Evolutionary conservation across 2,113 vertebrate genomes (phyloP), one percentile per base, ranked within the genome.

Genomic region (Stigmatopora argus): DNA sequence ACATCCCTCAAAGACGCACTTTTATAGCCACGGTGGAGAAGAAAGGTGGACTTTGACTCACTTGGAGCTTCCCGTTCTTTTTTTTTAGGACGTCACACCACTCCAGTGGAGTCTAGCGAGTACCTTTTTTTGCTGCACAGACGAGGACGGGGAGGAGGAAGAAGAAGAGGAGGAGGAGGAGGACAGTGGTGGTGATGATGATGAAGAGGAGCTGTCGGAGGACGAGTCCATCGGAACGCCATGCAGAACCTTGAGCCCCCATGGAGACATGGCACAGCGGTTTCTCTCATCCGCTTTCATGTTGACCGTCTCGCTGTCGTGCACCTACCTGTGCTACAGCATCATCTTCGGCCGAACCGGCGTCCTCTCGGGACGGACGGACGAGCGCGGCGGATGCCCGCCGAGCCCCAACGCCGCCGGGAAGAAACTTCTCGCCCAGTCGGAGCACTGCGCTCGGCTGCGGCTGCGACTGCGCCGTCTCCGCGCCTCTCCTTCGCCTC

Each of bases 201-300:
- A 64, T 26, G 79, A 73, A 61, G 64, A 80, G 61, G 71, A 70
- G 64, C 34, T 73, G 67, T 66, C 38, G 67, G 76, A 78, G 83
- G 55, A 68, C 73, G 71, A 66, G 77, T 82, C 81, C 55, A 71
- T 88, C 88, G 85, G 89, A 84, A 82, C 78, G 86, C 19, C 87
- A 90, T 90, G 90, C 89, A 80, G 84, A 84, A 71, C 85, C 74
- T 86, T 89, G 83, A 88, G 86, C 84, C 90, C 88, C 90, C 88
- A 93, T 93, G 93, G 93, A 92, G 93, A 89, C 89, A 96, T 96
- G 94, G 94, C 94, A 92, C 92, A 90, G 90, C 91, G 93, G 90
- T 84, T 93, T 82, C 88, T 90, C 68, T 85, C 87, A 78, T 86
- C 91, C 86, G 83, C 90, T 73, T 92, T 95, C 81, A 87, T 92